Evolutionary conservation across 2,888 invertebrate genomes (phyloP).

Genomic region (Patella caerulea): DNA sequence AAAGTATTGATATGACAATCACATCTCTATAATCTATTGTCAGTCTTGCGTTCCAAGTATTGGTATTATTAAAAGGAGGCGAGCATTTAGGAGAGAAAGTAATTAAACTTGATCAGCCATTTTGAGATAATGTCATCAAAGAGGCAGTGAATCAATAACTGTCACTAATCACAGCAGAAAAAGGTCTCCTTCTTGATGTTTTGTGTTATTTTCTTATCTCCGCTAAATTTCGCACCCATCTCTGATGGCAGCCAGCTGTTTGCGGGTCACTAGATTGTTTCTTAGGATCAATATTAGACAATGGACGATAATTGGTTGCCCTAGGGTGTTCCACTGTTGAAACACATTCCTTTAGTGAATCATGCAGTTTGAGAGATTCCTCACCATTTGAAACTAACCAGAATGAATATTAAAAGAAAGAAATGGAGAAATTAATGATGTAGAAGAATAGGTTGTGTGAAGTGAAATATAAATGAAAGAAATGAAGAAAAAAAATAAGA

Average conservation of each 20-base stretch:
- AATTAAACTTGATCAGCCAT: conserved; percentile 13
- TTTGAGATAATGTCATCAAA: conserved; percentile 13
- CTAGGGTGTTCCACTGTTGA: conserved; percentile 11
- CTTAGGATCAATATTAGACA: conserved; percentile 32
- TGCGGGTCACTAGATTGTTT: conserved; percentile 30
- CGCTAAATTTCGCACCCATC: conserved; percentile 6
- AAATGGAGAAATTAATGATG: conserved; percentile 10
- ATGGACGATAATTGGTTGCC: conserved; percentile 30
- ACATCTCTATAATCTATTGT: not conserved
- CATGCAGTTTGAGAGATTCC: conserved; percentile 7
- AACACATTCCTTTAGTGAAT: conserved; percentile 8
- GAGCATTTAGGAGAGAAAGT: conserved; percentile 9
- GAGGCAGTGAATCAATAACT: conserved; percentile 11
- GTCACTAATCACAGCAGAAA: conserved; percentile 12
- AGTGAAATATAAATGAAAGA: not conserved
- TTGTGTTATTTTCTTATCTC: conserved; percentile 13
- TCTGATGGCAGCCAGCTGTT: conserved; percentile 9
- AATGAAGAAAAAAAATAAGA: no score
- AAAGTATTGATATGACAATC: conserved; percentile 11
- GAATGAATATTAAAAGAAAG: conserved; percentile 13
- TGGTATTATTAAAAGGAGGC: conserved; percentile 7
- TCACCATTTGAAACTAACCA: not conserved
- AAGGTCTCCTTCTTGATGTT: conserved; percentile 9
- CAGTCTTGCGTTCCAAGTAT: conserved; percentile 10
- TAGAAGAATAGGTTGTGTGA: conserved; percentile 10